Evolutionary conservation across 2,797 vertebrate genomes (phyloP), one percentile per base, ranked within the genome.

Genomic region (Avahi laniger): DNA sequence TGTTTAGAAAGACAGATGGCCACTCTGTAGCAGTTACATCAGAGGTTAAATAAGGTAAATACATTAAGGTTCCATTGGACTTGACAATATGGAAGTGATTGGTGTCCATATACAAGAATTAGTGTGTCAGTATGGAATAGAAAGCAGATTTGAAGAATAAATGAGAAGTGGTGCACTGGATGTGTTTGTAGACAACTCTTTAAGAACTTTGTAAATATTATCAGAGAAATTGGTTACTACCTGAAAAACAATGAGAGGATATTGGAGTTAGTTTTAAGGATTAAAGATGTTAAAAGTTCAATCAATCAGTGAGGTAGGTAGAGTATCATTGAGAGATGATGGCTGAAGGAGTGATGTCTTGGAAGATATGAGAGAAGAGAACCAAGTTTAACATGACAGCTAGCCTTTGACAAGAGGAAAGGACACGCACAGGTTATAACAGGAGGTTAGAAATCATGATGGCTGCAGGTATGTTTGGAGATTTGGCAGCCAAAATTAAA

Each of bases 381-480:
- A n/a, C 7, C 2, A 48, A 20, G 0, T 35, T 94, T 81, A 35
- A 57, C 52, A 8, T 76, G 24, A n/a, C 12, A 38, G 1, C 4
- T 81, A 11, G 5, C 2, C 3, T 67, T 78, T 43, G 11, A 38
- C 48, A 73, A 54, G 24, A n/a, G n/a, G 17, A 43, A 4, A 5
- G 18, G 12, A 0, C 50, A 0, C n/a, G 57, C 17, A 26, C 5
- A 33, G 2, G 8, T 57, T 72, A 1, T 38, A 82, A 28, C 17
- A 30, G 1, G 12, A 48, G 0, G 7, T 4, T 50, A 38, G 26
- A 59, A 9, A 4, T 24, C 26, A 54, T 41, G 7, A 50, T 52
- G 2, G 0, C 2, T 43, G 2, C 2, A 61, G 28, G 2, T 11
- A 67, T 46, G 38, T 3, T 67, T 75, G 11, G 20, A 59, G 11